Evolutionary conservation across 2,113 vertebrate species (phyloP).

Genomic region (Plectropomus leopardus): DNA sequence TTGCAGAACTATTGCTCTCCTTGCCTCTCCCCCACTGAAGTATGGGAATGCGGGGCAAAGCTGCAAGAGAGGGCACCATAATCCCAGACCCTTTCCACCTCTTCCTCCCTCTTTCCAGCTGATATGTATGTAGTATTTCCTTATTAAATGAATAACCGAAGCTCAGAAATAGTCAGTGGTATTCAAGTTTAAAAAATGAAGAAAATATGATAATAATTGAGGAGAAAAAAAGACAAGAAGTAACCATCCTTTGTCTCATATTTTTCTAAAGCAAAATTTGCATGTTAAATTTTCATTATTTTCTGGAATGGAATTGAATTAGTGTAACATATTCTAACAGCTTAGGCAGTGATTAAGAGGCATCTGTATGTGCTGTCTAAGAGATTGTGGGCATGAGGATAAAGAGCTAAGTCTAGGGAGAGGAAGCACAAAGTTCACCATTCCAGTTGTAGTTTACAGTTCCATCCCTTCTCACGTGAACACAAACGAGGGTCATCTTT

Average conservation of each 20-base stretch:
- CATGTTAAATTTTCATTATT: constrained; percentile 72
- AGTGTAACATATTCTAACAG: constrained; percentile 25
- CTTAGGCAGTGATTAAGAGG: constrained; percentile 30
- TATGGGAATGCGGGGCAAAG: constrained; percentile 35
- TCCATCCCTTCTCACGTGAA: constrained; percentile 4
- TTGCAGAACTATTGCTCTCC: constrained; percentile 67
- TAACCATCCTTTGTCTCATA: constrained; percentile 74
- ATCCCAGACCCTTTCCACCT: constrained; percentile 31
- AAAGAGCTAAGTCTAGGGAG: background rate
- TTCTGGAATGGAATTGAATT: constrained; percentile 51
- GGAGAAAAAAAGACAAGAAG: constrained; percentile 50
- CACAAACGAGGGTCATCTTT: background rate
- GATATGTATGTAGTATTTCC: constrained; percentile 80
- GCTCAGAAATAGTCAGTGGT: constrained; percentile 73
- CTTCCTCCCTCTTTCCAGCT: constrained; percentile 46
- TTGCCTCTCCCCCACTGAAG: constrained; percentile 38
- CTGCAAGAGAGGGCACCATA: constrained; percentile 44
- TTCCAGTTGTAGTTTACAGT: constrained; percentile 52
- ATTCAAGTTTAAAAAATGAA: constrained; percentile 63
- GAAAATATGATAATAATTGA: constrained; percentile 57
- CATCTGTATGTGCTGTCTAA: constrained; percentile 33
- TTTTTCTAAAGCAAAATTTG: constrained; percentile 79
- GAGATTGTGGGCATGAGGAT: constrained; percentile 25
- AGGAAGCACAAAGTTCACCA: constrained; percentile 44
- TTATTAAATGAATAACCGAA: constrained; percentile 72